phyloP scores from a whole-genome alignment of 2,797 vertebrate species.

The Thunnus albacares region DNA sequence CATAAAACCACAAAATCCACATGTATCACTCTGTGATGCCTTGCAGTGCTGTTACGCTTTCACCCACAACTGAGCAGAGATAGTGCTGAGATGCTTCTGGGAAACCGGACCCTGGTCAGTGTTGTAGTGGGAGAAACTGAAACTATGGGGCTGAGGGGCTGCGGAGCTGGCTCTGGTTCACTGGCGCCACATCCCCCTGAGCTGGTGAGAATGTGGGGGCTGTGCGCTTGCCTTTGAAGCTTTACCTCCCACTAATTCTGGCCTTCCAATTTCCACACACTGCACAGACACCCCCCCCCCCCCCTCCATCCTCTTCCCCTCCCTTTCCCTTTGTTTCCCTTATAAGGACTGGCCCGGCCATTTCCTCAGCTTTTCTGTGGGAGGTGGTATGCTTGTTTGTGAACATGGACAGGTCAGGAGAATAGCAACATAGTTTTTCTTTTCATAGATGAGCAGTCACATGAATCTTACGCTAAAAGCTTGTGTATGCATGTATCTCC shows the following conservation, averaged over 20 bases:
- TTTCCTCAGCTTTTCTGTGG: slow-evolving; percentile 88
- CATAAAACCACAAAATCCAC: slow-evolving; percentile 34
- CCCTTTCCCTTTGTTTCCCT: slow-evolving; percentile 90
- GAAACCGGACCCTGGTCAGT: slow-evolving; percentile 80
- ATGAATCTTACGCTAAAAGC: slow-evolving; percentile 61
- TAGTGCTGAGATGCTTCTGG: slow-evolving; percentile 66
- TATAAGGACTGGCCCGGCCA: slow-evolving; percentile 90
- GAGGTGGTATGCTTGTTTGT: slow-evolving; percentile 83
- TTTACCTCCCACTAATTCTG: slow-evolving; percentile 93
- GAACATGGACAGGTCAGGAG: slow-evolving; percentile 83
- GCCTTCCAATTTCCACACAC: slow-evolving; percentile 92
- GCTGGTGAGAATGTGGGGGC: slow-evolving; percentile 90
- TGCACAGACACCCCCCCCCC: slow-evolving; percentile 79
- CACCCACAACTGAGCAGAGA: slow-evolving; percentile 49
- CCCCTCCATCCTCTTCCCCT: slow-evolving; percentile 73
- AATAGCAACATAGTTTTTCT: slow-evolving; percentile 70
- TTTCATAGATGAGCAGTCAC: slow-evolving; percentile 69
- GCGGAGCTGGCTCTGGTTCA: slow-evolving; percentile 86
- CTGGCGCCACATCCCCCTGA: slow-evolving; percentile 90
- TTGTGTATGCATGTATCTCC: slow-evolving; percentile 32
- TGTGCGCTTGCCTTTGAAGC: slow-evolving; percentile 91
- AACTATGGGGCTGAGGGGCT: slow-evolving; percentile 80
- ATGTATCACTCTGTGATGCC: slow-evolving; percentile 35
- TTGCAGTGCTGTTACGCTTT: slow-evolving; percentile 39
- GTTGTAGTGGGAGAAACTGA: slow-evolving; percentile 77